These are phyloP conservation scores for Dendrocopos noguchii DNA, from an alignment of 2,113 vertebrate species.

Conservation along the genomic window DNA sequence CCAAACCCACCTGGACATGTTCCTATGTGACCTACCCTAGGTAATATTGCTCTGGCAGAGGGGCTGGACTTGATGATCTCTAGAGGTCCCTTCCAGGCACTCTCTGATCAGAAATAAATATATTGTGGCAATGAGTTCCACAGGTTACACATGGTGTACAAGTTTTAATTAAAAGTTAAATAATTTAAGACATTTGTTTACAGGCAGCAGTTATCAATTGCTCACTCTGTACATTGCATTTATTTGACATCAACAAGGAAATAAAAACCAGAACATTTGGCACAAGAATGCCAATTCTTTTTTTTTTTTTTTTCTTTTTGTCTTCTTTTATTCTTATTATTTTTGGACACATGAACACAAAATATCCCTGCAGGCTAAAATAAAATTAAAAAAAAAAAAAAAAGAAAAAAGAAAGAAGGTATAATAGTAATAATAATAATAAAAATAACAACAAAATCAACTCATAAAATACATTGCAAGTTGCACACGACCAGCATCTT, in stretches of 20 bases:
- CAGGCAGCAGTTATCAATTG: conserved; percentile 52
- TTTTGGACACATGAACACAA: conserved; percentile 97
- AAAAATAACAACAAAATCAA: conserved; percentile 34
- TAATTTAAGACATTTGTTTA: conserved; percentile 64
- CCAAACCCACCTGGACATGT: too few relatives aligned
- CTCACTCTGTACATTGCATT: conserved; percentile 57
- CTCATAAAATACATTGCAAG: conserved; percentile 79
- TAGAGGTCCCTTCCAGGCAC: too few relatives aligned
- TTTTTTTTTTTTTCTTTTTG: conserved; percentile 72
- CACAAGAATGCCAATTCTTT: conserved; percentile 91
- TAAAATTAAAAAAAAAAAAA: conserved; percentile 83
- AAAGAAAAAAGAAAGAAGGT: background rate
- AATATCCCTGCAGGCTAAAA: conserved; percentile 94
- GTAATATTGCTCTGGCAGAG: too few relatives aligned
- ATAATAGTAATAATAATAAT: background rate
- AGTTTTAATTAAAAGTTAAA: conserved; percentile 57
- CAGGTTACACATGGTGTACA: background rate
- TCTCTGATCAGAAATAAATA: background rate
- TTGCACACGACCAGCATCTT: conserved; percentile 82
- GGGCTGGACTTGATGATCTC: too few relatives aligned
- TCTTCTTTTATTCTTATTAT: conserved; percentile 62
- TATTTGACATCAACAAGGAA: conserved; percentile 73
- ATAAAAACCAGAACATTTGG: conserved; percentile 79
- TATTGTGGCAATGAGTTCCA: conserved; percentile 50
- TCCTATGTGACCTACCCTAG: too few relatives aligned